Percentiles rank a stretch among this genome's conserved stretches.
Conservation (phyloP, 2,888 invertebrate genomes). For the Thera britannica region DNA sequence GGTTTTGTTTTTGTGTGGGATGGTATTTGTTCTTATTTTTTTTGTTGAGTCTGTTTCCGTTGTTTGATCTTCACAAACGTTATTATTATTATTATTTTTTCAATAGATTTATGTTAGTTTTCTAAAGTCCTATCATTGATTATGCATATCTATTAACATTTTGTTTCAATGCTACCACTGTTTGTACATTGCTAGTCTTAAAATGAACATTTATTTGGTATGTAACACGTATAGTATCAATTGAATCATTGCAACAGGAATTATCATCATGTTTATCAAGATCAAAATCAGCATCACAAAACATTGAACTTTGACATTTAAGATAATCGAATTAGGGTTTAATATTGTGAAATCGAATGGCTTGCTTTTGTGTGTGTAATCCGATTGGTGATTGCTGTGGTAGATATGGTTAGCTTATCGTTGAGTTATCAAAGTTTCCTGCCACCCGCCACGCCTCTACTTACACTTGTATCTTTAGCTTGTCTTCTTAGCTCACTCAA, state of each 20-base stretch:
- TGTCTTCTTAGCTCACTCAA: conserved; percentile 1
- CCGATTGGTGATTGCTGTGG: conserved; percentile 56
- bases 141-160: not conserved
- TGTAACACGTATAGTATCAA: conserved; percentile 2
- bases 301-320: conserved; percentile 63
- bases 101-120: not conserved
- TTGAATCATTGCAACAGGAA: conserved; percentile 4
- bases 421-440: conserved; percentile 50
- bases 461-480: conserved; percentile 11
- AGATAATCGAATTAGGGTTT: conserved; percentile 65
- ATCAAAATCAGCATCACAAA: conserved; percentile 28
- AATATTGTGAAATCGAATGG: conserved; percentile 56
- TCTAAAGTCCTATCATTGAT: too few relatives aligned
- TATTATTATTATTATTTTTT: too few relatives aligned
- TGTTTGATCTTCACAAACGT: not conserved
- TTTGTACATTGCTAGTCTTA: not conserved
- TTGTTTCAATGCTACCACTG: not conserved
- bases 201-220: not conserved
- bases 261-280: conserved; percentile 12
- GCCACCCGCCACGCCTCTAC: conserved; percentile 42
- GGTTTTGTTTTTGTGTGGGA: conserved; percentile 42
- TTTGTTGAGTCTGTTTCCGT: conserved; percentile 4
- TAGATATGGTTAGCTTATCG: conserved; percentile 53
- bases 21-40: conserved; percentile 15
- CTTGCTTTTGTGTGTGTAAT: conserved; percentile 59